Evolutionary conservation across 2,113 vertebrate species (phyloP), one percentile per base, ranked within the genome.

Genomic region (Ammodytes marinus): DNA sequence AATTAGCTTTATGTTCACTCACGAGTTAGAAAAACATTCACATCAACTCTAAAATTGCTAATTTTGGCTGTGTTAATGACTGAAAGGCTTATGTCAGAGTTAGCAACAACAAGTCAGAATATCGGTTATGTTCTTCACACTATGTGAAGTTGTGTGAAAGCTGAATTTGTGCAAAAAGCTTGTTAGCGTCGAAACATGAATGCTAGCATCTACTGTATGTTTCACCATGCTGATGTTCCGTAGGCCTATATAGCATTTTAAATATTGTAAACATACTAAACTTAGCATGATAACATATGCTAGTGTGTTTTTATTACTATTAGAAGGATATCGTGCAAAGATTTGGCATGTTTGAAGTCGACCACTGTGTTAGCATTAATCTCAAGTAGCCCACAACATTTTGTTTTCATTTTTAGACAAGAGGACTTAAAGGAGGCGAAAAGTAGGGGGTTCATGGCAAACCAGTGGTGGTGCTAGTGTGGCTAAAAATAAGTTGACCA

Each of bases 401-500:
- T 27, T 27, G 27, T 27, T 27, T 27, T 27, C n/a, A n/a, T 14
- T 60, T 43, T 63, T 63, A 47, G 19, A 54, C 19, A 15, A 59
- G 15, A 37, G 2, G 14, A 27, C 27, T 2, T 27, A 27, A 27
- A 27, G 27, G 27, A 27, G 27, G 27, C 27, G 27, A 27, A 49
- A 4, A 43, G 17, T 71, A 27, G 27, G 27, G 27, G 27, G 27
- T 27, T 13, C 13, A 19, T 8, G 8, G 17, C 61, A 19, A 63
- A 12, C 13, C 27, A 1, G 13, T 19, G 76, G 12, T 46, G 76
- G 4, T 63, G 52, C 74, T 65, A 74, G 60, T 75, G 73, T 72
- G 73, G 67, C 79, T 78, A 47, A 42, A 76, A 88, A 71, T 46
- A 35, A 77, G 12, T 75, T 27, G 63, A 65, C 58, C 55, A 82